Evolutionary conservation across 2,113 vertebrate species (phyloP).

Genomic region (Dendropsophus ebraccatus): DNA sequence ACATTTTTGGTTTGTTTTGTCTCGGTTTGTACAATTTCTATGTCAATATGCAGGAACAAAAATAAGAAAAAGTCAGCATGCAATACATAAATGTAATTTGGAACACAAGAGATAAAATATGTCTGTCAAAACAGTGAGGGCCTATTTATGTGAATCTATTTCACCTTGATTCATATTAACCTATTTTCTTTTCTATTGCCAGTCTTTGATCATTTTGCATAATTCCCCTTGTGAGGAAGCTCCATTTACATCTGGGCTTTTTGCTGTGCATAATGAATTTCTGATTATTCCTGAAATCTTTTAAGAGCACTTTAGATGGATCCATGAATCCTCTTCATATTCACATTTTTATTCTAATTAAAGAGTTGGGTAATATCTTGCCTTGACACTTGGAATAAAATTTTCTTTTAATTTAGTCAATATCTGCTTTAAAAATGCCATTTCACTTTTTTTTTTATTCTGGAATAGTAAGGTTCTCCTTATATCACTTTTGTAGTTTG

Average conservation of each 20-base stretch:
- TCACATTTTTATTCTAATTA: slow-evolving; percentile 44
- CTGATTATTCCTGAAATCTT: slow-evolving; percentile 59
- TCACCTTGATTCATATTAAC: slow-evolving; percentile 66
- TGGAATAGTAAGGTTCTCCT: neutral
- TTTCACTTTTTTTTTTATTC: slow-evolving; percentile 32
- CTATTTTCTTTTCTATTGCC: slow-evolving; percentile 67
- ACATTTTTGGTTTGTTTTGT: slow-evolving; percentile 17
- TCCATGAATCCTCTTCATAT: slow-evolving; percentile 43
- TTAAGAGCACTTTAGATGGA: slow-evolving; percentile 56
- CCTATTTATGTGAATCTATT: slow-evolving; percentile 66
- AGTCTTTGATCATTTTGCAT: slow-evolving; percentile 63
- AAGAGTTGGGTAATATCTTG: slow-evolving; percentile 42
- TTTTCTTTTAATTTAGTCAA: slow-evolving; percentile 43
- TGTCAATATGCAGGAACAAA: slow-evolving; percentile 10
- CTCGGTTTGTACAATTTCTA: neutral
- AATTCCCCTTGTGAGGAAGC: slow-evolving; percentile 63
- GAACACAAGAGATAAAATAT: slow-evolving; percentile 62
- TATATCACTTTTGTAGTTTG: neutral
- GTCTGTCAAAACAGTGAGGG: slow-evolving; percentile 61
- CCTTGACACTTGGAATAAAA: slow-evolving; percentile 44
- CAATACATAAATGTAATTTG: slow-evolving; percentile 51
- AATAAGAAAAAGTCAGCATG: slow-evolving; percentile 39
- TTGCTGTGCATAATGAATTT: slow-evolving; percentile 62
- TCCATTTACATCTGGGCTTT: slow-evolving; percentile 62
- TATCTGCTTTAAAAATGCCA: slow-evolving; percentile 25